phyloP scores from a whole-genome alignment of 2,888 invertebrate species.

The Pristionchus entomophagus region DNA sequence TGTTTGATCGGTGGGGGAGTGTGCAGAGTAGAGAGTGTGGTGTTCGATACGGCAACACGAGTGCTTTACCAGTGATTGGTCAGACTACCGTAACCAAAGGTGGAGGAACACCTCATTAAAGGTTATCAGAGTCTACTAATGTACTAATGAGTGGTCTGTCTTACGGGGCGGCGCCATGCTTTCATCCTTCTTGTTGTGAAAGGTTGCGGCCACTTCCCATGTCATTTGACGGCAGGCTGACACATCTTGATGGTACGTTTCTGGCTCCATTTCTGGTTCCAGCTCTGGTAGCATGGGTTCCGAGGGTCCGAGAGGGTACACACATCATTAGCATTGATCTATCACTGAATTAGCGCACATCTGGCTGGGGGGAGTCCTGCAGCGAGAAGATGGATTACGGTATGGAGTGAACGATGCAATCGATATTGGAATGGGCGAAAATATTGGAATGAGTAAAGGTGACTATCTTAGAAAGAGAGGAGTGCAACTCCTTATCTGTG shows the following conservation, averaged over 20 bases:
- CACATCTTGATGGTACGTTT: neutral
- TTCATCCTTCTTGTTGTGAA: neutral
- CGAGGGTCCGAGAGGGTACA: too few relatives aligned
- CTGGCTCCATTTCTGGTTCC: neutral
- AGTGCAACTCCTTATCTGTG: constrained; percentile 5
- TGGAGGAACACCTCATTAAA: constrained; percentile 16
- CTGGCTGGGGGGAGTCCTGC: constrained; percentile 5
- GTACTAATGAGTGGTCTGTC: constrained; percentile 30
- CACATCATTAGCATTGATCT: neutral
- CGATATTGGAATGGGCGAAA: neutral
- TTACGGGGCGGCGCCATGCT: neutral
- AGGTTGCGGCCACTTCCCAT: constrained; percentile 17
- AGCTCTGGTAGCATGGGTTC: neutral
- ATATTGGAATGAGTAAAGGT: neutral
- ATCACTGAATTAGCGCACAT: neutral
- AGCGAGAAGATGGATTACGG: neutral
- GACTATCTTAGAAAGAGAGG: constrained; percentile 9
- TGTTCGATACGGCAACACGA: too few relatives aligned
- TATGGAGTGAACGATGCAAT: neutral
- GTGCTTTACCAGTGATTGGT: too few relatives aligned
- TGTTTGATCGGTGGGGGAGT: too few relatives aligned
- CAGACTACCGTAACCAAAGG: neutral
- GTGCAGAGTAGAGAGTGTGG: too few relatives aligned
- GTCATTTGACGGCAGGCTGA: neutral
- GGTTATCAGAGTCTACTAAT: too few relatives aligned